Base-by-base conservation (phyloP, 2,113 vertebrate genomes). In the Pseudois nayaur region DNA sequence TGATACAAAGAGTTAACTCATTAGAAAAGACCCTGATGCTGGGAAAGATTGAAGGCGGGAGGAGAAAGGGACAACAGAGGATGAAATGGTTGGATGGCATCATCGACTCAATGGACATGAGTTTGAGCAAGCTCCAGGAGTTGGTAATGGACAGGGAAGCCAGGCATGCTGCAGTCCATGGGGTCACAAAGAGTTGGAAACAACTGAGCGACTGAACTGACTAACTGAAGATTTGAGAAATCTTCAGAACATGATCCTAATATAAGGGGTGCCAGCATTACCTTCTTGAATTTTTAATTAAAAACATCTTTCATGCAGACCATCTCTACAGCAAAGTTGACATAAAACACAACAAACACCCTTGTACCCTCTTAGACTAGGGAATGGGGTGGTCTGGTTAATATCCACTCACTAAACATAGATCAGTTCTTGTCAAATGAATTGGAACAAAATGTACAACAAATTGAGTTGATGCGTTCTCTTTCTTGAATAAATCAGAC, bases 401-500 rank as follows among this genome's bases (percentile, higher is more conserved):
- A 60, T 33, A 71, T 17, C 43, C 88, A 81, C 45, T 74, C 67
- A 87, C 52, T 74, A 33, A 48, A 54, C 33, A 45, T 7, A 85
- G 57, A 85, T 64, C 29, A 54, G 40, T 45, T 92, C 27, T 87
- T 95, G 78, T n/a, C 67, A 91, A 95, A 91, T 78, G 6, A 94
- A 88, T 9, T 60, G 27, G 67, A 94, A 89, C 55, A 60, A 89
- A 96, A 86, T 89, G 67, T 9, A 88, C 43, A 86, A 91, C 33
- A 48, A 74, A 60, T 5, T 86, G 50, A 94, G 31, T 33, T 84
- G 48, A 74, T 52, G 82, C 21, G 60, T 21, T 87, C 43, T 74
- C 55, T 88, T 94, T 92, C 52, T 88, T 54, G 50, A 60, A 60
- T 92, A 92, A 79, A 81, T 81, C 33, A 92, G 89, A 92, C 83